phyloP scores from a whole-genome alignment of 2,113 vertebrate genomes.

The Todiramphus saurophagus region DNA sequence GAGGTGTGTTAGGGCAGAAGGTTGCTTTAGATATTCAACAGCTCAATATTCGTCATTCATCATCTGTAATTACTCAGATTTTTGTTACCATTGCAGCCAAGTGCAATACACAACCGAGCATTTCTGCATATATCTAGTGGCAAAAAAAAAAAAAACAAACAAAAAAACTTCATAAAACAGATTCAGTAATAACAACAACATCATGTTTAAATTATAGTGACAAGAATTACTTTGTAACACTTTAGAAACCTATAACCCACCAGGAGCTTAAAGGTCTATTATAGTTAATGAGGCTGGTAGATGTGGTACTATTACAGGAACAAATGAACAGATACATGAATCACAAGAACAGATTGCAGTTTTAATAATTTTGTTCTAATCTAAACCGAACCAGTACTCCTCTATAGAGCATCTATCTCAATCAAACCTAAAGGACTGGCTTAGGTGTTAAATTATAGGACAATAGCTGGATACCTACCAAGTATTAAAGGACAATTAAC shows the following conservation, averaged over 20 bases:
- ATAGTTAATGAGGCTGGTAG: slow-evolving; percentile 61
- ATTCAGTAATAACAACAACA: slow-evolving; percentile 57
- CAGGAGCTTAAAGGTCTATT: slow-evolving; percentile 66
- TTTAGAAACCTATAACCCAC: slow-evolving; percentile 63
- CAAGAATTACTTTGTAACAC: slow-evolving; percentile 60
- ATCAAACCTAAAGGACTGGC: neutral
- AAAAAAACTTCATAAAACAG: slow-evolving; percentile 45
- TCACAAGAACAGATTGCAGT: slow-evolving; percentile 33
- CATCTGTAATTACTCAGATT: slow-evolving; percentile 43
- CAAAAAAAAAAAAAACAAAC: neutral
- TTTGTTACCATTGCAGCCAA: slow-evolving; percentile 19
- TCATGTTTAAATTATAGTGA: slow-evolving; percentile 65
- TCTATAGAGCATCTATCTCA: neutral
- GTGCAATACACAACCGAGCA: slow-evolving; percentile 9
- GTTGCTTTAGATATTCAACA: neutral
- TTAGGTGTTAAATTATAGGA: neutral
- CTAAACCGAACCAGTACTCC: neutral
- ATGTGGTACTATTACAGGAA: neutral
- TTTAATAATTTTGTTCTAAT: slow-evolving; percentile 44
- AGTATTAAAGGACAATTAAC: neutral
- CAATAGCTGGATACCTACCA: neutral
- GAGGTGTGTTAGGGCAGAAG: slow-evolving; percentile 18
- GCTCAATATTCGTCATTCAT: slow-evolving; percentile 12
- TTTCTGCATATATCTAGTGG: neutral
- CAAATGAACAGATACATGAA: slow-evolving; percentile 43